phyloP scores from a whole-genome alignment of 2,888 invertebrate genomes.

The Vanessa cardui region DNA sequence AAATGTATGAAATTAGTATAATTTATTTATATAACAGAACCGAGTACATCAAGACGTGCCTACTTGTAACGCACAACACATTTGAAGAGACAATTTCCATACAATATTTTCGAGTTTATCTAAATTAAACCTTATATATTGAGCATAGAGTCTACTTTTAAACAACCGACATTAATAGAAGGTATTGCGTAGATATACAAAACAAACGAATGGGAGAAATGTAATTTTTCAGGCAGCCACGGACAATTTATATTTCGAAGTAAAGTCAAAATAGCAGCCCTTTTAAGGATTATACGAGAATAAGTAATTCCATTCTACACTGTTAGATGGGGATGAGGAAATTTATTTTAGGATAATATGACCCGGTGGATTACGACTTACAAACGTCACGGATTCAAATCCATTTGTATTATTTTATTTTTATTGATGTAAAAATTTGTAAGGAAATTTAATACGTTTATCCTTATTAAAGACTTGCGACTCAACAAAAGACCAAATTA shows the following conservation, averaged over 20 bases:
- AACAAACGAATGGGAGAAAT: constrained; percentile 53
- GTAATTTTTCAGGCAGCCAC: constrained; percentile 64
- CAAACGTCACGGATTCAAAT: neutral
- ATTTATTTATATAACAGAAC: constrained; percentile 20
- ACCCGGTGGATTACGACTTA: neutral
- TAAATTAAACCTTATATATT: constrained; percentile 17
- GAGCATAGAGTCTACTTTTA: constrained; percentile 19
- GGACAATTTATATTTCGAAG: constrained; percentile 57
- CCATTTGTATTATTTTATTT: neutral
- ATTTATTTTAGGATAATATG: constrained; percentile 23
- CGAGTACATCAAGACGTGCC: constrained; percentile 21
- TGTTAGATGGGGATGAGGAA: constrained; percentile 26
- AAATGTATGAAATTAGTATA: too few species aligned
- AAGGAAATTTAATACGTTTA: too few species aligned
- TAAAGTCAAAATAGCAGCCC: constrained; percentile 47
- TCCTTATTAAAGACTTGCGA: too few species aligned
- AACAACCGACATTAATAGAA: constrained; percentile 24
- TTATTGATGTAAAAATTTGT: too few species aligned
- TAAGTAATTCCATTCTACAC: constrained; percentile 36
- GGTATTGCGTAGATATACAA: constrained; percentile 40
- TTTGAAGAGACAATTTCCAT: constrained; percentile 34
- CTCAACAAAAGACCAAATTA: too few species aligned
- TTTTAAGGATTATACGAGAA: constrained; percentile 38
- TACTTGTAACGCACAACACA: constrained; percentile 24
- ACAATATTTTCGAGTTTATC: neutral